A percentile compares a stretch with the other conserved stretches of the same genome.
Conservation (phyloP, 1,140 invertebrate genomes). For the Drosophila orosa region DNA sequence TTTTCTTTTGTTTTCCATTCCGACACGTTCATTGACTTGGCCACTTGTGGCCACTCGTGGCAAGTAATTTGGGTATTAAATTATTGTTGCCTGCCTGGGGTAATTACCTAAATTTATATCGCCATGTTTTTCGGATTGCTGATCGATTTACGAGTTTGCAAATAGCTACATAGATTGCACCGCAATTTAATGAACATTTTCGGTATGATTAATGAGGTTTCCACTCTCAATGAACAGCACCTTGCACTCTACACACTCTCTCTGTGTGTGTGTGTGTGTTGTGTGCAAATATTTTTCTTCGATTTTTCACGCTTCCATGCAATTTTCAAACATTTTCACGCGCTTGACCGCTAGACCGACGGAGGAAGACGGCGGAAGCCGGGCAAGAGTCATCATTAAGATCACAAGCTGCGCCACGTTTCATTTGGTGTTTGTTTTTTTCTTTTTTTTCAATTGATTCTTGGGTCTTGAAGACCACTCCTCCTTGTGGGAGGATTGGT, state of each 20-base stretch:
- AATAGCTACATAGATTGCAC: conserved; percentile 50
- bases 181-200: conserved; percentile 64
- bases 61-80: conserved; percentile 68
- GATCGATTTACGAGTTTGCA: conserved; percentile 67
- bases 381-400: conserved; percentile 63
- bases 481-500: conserved; percentile 33
- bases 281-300: conserved; percentile 69
- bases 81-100: conserved; percentile 11
- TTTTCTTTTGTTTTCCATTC: conserved; percentile 57
- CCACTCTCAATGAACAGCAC: conserved; percentile 64
- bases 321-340: conserved; percentile 65
- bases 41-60: conserved; percentile 21
- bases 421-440: conserved; percentile 57
- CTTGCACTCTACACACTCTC: conserved; percentile 25
- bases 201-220: conserved; percentile 71
- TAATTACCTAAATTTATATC: conserved; percentile 68
- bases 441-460: conserved; percentile 18
- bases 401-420: conserved; percentile 71
- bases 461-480: conserved; percentile 5
- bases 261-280: neutral
- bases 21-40: conserved; percentile 71
- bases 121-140: conserved; percentile 26
- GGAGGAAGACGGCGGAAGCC: conserved; percentile 13
- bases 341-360: conserved; percentile 22
- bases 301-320: conserved; percentile 81